Conservation (phyloP, 2,888 invertebrate genomes). For the Eugnorisma glareosa region DNA sequence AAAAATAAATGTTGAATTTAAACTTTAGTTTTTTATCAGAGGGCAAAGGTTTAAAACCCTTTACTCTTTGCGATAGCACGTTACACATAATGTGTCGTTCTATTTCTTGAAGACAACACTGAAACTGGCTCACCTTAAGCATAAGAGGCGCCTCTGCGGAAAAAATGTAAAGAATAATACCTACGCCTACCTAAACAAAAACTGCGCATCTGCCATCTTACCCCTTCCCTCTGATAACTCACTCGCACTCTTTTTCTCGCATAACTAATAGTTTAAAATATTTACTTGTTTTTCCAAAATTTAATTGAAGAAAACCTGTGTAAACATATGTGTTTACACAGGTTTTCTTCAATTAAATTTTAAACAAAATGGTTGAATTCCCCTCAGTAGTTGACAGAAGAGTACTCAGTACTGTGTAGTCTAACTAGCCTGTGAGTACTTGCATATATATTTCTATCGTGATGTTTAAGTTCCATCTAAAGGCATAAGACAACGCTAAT, state of each 20-base stretch:
- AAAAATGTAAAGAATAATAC: background rate
- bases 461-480: background rate
- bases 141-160: background rate
- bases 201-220: background rate
- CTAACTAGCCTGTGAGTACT: background rate
- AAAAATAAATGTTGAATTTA: constrained; percentile 28
- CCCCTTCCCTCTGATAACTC: too few relatives aligned
- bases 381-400: background rate
- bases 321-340: background rate
- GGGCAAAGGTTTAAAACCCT: constrained; percentile 27
- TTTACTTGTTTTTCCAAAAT: background rate
- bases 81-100: background rate
- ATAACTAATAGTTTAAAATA: background rate
- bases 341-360: background rate
- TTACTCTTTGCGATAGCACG: constrained; percentile 16
- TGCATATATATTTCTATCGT: background rate
- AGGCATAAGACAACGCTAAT: background rate
- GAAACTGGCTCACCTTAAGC: background rate
- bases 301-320: background rate
- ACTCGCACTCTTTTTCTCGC: too few relatives aligned
- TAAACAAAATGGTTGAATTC: too few relatives aligned
- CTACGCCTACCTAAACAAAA: background rate
- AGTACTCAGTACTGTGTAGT: too few relatives aligned
- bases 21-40: constrained; percentile 24
- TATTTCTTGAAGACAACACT: constrained; percentile 17